Percentiles rank a stretch among this genome's conserved stretches.
Evolutionary conservation across 2,888 invertebrate species (phyloP).

Genomic region (Drosophila tanythrix): DNA sequence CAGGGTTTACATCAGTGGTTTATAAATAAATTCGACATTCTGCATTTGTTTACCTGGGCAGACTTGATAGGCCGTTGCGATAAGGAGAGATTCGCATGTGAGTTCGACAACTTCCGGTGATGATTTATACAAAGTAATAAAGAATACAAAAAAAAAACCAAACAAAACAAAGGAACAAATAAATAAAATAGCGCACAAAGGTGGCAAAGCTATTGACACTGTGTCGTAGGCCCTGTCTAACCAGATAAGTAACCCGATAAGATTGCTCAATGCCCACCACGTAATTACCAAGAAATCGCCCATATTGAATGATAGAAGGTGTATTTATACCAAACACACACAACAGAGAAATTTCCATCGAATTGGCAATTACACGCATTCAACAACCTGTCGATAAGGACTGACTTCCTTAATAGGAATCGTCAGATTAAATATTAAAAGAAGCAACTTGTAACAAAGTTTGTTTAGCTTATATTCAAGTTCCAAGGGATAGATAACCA

Average conservation of each 20-base stretch:
- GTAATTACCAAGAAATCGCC: constrained; percentile 26
- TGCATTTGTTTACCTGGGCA: constrained; percentile 23
- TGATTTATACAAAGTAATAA: constrained; percentile 52
- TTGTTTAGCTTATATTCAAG: background rate
- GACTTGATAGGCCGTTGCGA: constrained; percentile 35
- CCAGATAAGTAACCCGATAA: constrained; percentile 67
- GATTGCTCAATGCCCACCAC: constrained; percentile 50
- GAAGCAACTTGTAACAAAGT: background rate
- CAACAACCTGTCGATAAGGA: constrained; percentile 5
- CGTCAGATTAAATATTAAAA: background rate
- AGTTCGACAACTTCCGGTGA: constrained; percentile 64
- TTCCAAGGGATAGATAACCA: background rate
- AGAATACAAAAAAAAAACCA: background rate
- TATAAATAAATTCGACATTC: constrained; percentile 49
- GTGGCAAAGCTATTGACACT: constrained; percentile 43
- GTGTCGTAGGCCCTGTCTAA: constrained; percentile 61
- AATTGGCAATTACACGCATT: constrained; percentile 6
- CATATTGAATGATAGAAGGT: constrained; percentile 28
- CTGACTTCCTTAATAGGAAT: background rate
- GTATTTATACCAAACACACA: constrained; percentile 4
- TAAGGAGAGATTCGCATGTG: constrained; percentile 32
- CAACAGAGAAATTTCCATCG: constrained; percentile 7
- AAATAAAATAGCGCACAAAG: background rate
- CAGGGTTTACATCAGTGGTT: constrained; percentile 53
- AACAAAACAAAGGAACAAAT: background rate